These are phyloP conservation scores for Tupaia chinensis DNA, from an alignment of 2,113 vertebrate species.

Conservation along the genomic window DNA sequence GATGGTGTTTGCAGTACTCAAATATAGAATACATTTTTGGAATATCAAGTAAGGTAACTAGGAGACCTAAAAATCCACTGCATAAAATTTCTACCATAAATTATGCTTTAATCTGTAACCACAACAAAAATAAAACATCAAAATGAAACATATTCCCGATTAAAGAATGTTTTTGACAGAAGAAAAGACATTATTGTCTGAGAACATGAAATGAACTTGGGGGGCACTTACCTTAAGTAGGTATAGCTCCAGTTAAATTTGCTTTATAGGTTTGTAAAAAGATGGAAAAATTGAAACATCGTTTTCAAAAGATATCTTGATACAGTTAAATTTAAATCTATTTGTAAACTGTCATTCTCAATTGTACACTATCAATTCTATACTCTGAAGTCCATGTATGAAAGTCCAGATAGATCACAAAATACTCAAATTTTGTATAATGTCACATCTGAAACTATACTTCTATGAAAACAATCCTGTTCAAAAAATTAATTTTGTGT, in stretches of 20 bases:
- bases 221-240: not conserved
- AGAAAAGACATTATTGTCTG: not conserved
- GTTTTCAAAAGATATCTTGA: not conserved
- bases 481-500: not conserved
- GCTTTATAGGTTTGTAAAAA: not conserved
- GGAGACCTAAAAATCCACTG: slow-evolving; percentile 18
- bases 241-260: not conserved
- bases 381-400: not conserved
- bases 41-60: slow-evolving; percentile 62
- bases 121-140: slow-evolving; percentile 27
- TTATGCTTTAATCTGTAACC: slow-evolving; percentile 2
- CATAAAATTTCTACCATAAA: slow-evolving; percentile 30
- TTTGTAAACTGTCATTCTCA: not conserved
- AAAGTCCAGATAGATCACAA: not conserved
- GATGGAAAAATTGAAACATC: not conserved
- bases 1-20: slow-evolving; percentile 38
- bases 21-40: slow-evolving; percentile 64
- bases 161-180: not conserved
- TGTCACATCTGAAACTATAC: not conserved
- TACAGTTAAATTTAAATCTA: not conserved
- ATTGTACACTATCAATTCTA: not conserved
- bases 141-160: not conserved
- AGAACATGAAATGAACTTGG: not conserved
- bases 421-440: not conserved
- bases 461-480: not conserved